Conservation (phyloP, 2,113 vertebrate species). For the Dipodomys ordii region DNA sequence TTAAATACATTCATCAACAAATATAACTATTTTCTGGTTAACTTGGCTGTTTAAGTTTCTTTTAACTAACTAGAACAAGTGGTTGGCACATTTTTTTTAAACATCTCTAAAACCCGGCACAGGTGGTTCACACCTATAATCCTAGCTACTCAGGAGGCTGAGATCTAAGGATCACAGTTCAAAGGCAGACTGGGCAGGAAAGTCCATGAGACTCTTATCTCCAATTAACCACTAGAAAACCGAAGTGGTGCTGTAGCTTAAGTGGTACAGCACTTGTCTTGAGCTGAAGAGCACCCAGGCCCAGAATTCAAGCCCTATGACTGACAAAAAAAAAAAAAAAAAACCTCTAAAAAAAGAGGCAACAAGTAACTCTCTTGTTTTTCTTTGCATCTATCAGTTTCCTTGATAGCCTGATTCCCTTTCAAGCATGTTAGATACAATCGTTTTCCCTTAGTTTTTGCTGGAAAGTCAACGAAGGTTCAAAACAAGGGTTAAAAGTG, state of each 20-base stretch:
- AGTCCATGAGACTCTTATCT: too few species aligned
- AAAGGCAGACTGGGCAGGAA: too few species aligned
- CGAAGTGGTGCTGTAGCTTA: too few species aligned
- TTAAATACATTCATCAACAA: slow-evolving; percentile 35
- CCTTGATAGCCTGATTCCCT: slow-evolving; percentile 2
- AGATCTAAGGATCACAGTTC: too few species aligned
- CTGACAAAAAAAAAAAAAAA: background rate
- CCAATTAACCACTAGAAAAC: background rate
- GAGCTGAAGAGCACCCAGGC: too few species aligned
- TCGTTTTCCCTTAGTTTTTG: slow-evolving; percentile 38
- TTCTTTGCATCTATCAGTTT: slow-evolving; percentile 37
- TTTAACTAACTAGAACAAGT: slow-evolving; percentile 53
- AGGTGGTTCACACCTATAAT: too few species aligned
- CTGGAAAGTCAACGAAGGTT: slow-evolving; percentile 9
- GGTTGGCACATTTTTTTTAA: background rate
- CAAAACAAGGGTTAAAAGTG: background rate
- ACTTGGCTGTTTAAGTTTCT: slow-evolving; percentile 49
- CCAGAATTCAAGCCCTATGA: too few species aligned
- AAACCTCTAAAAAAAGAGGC: background rate
- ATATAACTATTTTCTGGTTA: slow-evolving; percentile 48
- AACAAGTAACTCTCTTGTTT: slow-evolving; percentile 13
- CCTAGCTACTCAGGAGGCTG: too few species aligned
- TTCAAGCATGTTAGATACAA: background rate
- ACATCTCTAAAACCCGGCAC: background rate
- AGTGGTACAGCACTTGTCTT: too few species aligned